Evolutionary conservation across 2,113 vertebrate genomes (phyloP).

Genomic region (Lepus timidus): DNA sequence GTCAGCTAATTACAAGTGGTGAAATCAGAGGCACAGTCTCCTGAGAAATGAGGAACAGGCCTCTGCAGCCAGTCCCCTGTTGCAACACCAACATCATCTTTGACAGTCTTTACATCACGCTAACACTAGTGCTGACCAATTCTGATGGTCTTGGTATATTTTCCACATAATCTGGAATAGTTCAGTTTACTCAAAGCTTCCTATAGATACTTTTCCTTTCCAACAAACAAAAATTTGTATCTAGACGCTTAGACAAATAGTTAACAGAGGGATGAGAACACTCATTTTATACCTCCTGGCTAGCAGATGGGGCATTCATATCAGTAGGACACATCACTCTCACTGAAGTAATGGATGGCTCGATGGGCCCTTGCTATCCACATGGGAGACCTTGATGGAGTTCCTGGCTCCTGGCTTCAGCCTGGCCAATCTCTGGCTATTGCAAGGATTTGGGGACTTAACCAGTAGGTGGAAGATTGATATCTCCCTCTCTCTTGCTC

Average conservation of each 20-base stretch:
- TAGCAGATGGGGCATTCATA: neutral
- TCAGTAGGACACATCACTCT: neutral
- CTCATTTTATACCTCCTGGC: neutral
- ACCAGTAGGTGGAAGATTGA: too few species aligned
- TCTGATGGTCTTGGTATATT: neutral
- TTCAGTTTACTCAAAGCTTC: neutral
- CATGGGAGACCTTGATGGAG: too few species aligned
- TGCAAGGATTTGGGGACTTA: too few species aligned
- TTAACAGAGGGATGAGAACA: neutral
- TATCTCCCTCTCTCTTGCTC: too few species aligned
- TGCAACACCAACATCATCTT: neutral
- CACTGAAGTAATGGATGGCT: neutral
- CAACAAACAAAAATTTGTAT: neutral
- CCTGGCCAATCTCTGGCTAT: too few species aligned
- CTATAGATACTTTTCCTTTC: neutral
- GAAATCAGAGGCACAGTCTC: neutral
- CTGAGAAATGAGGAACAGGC: neutral
- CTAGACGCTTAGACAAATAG: neutral
- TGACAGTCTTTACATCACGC: neutral
- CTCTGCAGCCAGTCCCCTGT: neutral
- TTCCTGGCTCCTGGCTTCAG: too few species aligned
- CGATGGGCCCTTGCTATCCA: too few species aligned
- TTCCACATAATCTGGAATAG: neutral
- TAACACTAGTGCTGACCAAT: neutral
- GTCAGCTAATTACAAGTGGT: neutral